Evolutionary conservation across 1,140 invertebrate species (phyloP), one percentile per base, ranked within the genome.

Genomic region (Drosophila teissieri): DNA sequence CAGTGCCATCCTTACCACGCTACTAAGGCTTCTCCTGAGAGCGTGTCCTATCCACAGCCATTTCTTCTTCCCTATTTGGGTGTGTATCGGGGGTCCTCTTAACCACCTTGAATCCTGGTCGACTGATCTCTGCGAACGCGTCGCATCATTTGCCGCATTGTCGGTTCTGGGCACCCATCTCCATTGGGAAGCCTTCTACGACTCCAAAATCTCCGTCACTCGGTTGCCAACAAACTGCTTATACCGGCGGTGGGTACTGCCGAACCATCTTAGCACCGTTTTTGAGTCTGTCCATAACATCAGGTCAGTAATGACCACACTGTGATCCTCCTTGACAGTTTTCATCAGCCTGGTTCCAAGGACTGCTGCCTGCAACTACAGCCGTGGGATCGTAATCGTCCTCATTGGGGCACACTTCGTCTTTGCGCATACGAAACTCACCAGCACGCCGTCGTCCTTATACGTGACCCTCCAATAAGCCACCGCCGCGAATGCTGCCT

Each of bases 281-380:
- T 15, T 42, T 4, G 39, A 42, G 39, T 42, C 39, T 6, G 39
- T 2, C 39, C 40, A 44, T 44, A 19, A 7, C 15, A 44, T 8
- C 0, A 17, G 15, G 8, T 42, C 40, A 7, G 15, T 27, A 14
- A 54, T 22, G 6, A 1, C 49, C 24, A 60, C 17, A 24, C 31
- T 22, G 44, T 62, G 68, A 11, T 15, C 40, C 10, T 31, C 2
- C 19, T 34, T 56, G 19, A 56, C 42, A 14, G 45, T 36, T 17
- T 53, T 24, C n/a, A 77, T 74, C 11, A 93, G 10, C 27, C 88
- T 69, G 2, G 72, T 75, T 7, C 82, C 91, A 15, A 93, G 51
- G 1, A 93, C 51, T 1, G 93, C 93, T 8, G 91, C 93, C 54
- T 92, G 80, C 1, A 93, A 72, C 67, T 93, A 92, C 4, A 93